These are phyloP conservation scores for Ibidorhyncha struthersii DNA, from an alignment of 2,113 vertebrate species.

Conservation along the genomic window DNA sequence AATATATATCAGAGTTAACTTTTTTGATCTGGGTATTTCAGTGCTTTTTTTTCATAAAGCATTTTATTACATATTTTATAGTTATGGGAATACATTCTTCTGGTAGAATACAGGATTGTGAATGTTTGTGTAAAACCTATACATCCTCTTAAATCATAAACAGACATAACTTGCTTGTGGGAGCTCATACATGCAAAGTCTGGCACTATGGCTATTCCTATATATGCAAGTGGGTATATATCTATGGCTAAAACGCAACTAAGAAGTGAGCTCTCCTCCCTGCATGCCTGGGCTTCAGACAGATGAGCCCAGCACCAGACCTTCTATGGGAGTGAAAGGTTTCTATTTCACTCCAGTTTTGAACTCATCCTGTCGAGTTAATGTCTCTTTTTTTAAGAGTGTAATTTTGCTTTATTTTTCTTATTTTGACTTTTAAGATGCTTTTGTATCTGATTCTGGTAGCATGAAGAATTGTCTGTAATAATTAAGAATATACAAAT, in stretches of 20 bases:
- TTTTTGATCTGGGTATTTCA: not conserved
- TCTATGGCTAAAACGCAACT: not conserved
- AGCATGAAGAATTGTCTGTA: not conserved
- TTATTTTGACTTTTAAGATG: not conserved
- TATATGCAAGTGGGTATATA: too few species aligned
- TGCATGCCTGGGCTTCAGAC: not conserved
- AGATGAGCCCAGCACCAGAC: not conserved
- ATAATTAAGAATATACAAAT: not conserved
- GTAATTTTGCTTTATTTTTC: not conserved
- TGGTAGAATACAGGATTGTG: not conserved
- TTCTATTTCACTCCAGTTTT: not conserved
- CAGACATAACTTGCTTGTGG: rapidly evolving
- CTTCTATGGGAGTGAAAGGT: not conserved
- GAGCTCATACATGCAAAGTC: not conserved
- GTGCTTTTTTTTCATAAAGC: not conserved
- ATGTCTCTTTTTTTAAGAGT: not conserved
- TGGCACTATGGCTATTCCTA: not conserved
- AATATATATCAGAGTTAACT: not conserved
- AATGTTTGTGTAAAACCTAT: not conserved
- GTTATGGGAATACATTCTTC: not conserved
- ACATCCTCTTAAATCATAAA: not conserved
- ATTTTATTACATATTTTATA: not conserved
- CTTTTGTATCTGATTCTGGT: not conserved
- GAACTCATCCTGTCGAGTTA: not conserved
- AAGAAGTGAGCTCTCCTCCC: not conserved